Base-by-base conservation (phyloP, 2,113 vertebrate species). In the Furnarius figulus region DNA sequence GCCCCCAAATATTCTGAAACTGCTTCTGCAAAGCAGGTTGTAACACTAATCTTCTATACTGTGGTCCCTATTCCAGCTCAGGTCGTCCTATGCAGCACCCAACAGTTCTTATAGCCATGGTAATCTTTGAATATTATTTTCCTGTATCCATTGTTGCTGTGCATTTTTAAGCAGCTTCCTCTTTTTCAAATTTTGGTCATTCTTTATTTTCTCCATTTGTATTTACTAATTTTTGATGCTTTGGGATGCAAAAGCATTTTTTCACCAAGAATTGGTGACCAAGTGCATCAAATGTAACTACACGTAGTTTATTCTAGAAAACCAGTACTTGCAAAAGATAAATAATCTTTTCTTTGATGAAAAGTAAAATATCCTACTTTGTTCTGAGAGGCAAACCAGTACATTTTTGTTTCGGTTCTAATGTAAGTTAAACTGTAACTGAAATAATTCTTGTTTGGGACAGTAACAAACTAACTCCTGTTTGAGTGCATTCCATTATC, bases 341-440 rank as follows among this genome's bases (percentile, higher is more conserved):
- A 58, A 56, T 8, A 37, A 42, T 52, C 2, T 76, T 49, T 55
- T 61, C 17, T 72, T 72, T 66, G 37, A 70, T 53, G 37, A 42
- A 47, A 90, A 68, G n/a, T 37, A 55, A 90, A 91, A 82, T 42
- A 83, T 3, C 18, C 14, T 44, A 10, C 33, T 30, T 79, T 73
- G 31, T 70, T 40, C 24, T 0, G 0, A 52, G 12, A 72, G 22
- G 73, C 59, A 65, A 55, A 80, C 24, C 6, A 30, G 14, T 35
- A 4, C 65, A 49, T 70, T 90, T 93, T 62, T 76, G 12, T 89
- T 83, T 93, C 50, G 61, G 13, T 66, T 86, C 22, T 56, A 76
- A 65, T 56, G 42, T 93, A 71, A 85, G 22, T 68, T 86, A 75
- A 87, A 79, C 42, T 76, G 37, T 55, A 86, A 87, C 19, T 74